Base-by-base conservation (phyloP, 35 echinoderm and acorn worm genomes). In the Ptychodera flava region DNA sequence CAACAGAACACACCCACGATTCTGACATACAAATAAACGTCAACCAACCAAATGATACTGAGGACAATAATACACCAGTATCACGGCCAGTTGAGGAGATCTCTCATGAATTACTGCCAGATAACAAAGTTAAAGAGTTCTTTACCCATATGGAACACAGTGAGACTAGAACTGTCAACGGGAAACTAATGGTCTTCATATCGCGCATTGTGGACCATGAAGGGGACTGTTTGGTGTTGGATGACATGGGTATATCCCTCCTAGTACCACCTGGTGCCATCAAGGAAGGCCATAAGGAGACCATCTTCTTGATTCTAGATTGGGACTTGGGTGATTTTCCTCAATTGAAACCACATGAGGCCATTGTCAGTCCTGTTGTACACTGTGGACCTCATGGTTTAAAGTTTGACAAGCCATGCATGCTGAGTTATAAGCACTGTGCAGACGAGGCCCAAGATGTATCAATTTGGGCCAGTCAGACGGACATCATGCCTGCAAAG, bases 191-290 rank as follows among this genome's bases (percentile, higher is more conserved):
- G 0, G 95, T 98, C 33, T 98, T 92, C 81, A 94, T 94, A 16
- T 94, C 92, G 0, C 77, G 90, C 28, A 86, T 79, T 64, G 88
- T 98, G 14, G 93, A 88, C 32, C 84, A 89, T 33, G 33, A 38
- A 15, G 95, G 95, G 31, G 95, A 85, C 14, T 33, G 78, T 33
- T 78, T 98, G 15, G 92, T 94, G 1, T 89, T 98, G 32, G 90
- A 91, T 31, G 85, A 90, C 30, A 98, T 98, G 95, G 95, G 95
- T 1, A 98, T 98, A 31, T 98, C 95, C 27, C 85, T 98, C 16
- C 85, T 80, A 16, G 83, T 98, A 79, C 95, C 92, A 64, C 95
- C 95, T 0, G 85, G 88, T 79, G 92, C 95, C 36, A 90, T 98
- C 22, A 85, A 88, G 79, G 34, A 30, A 1, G 95, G 95, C 15